phyloP scores from a whole-genome alignment of 2,888 invertebrate genomes.

The Ypsolopha scabrella region DNA sequence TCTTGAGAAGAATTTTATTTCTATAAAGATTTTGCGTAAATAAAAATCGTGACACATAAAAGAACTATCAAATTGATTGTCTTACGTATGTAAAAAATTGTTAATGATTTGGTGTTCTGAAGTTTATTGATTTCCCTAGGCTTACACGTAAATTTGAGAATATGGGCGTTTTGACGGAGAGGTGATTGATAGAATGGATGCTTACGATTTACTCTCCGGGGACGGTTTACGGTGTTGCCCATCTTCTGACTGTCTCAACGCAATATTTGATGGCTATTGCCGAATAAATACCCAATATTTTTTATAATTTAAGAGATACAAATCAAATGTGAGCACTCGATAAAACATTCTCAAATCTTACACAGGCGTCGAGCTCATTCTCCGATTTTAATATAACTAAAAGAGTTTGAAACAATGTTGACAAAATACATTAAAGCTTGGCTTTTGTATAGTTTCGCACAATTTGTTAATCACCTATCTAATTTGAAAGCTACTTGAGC shows the following conservation, averaged over 20 bases:
- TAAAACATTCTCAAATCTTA: constrained; percentile 20
- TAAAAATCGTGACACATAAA: background rate
- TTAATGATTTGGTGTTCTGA: constrained; percentile 15
- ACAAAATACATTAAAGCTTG: constrained; percentile 51
- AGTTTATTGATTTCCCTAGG: constrained; percentile 13
- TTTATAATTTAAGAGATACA: background rate
- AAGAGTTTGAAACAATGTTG: background rate
- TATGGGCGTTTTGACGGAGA: constrained; percentile 55
- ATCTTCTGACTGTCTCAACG: constrained; percentile 6
- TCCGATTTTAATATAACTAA: background rate
- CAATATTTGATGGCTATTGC: background rate
- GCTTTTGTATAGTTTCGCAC: constrained; percentile 47
- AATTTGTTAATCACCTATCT: constrained; percentile 69
- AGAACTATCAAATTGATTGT: background rate
- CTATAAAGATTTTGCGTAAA: constrained; percentile 9
- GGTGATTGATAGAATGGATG: constrained; percentile 42
- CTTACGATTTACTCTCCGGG: constrained; percentile 43
- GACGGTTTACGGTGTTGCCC: constrained; percentile 54
- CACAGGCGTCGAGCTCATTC: constrained; percentile 16
- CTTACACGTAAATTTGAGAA: constrained; percentile 19
- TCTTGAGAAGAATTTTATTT: constrained; percentile 20
- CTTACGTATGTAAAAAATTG: constrained; percentile 1
- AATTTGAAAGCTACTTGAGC: constrained; percentile 57
- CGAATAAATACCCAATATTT: background rate
- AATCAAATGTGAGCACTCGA: constrained; percentile 6